phyloP scores from a whole-genome alignment of 2,797 vertebrate species.

The Danionella dracula region DNA sequence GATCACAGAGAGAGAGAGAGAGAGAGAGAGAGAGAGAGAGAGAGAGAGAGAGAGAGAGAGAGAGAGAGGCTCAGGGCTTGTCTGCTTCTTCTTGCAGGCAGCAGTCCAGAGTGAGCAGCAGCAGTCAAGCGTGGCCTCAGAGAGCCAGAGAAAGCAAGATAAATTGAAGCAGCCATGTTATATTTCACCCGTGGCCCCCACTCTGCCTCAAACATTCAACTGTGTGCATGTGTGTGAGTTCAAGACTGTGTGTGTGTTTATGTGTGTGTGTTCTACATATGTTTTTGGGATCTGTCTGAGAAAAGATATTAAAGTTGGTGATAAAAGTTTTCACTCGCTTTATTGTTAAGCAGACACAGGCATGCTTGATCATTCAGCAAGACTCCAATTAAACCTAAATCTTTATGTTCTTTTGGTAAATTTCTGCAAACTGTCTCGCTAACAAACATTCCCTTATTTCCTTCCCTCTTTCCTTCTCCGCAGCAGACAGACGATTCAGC shows the following conservation, averaged over 20 bases:
- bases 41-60: constrained; percentile 1
- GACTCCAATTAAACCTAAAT: too few species aligned
- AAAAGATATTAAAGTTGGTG: constrained; percentile 21
- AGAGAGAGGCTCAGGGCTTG: background rate
- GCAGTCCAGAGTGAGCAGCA: constrained; percentile 19
- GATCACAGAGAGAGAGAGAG: constrained; percentile 10
- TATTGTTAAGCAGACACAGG: constrained; percentile 26
- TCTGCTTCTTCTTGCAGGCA: constrained; percentile 3
- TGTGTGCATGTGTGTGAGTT: background rate
- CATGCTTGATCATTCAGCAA: background rate
- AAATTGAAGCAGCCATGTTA: constrained; percentile 15
- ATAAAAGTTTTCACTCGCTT: constrained; percentile 3
- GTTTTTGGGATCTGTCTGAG: constrained; percentile 21
- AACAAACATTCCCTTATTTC: background rate
- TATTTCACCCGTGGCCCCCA: background rate
- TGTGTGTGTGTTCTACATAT: constrained; percentile 22
- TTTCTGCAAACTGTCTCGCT: too few species aligned
- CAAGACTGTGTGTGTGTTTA: background rate
- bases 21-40: constrained; percentile 1
- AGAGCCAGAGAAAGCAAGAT: constrained; percentile 22
- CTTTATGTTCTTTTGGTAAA: too few species aligned
- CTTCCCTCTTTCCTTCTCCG: background rate
- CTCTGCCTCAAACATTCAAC: background rate
- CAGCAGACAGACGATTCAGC: constrained; percentile 93
- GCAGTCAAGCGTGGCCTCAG: constrained; percentile 33